Base-by-base conservation (phyloP, 2,113 vertebrate species). In the Rhegmatorhina hoffmannsi region DNA sequence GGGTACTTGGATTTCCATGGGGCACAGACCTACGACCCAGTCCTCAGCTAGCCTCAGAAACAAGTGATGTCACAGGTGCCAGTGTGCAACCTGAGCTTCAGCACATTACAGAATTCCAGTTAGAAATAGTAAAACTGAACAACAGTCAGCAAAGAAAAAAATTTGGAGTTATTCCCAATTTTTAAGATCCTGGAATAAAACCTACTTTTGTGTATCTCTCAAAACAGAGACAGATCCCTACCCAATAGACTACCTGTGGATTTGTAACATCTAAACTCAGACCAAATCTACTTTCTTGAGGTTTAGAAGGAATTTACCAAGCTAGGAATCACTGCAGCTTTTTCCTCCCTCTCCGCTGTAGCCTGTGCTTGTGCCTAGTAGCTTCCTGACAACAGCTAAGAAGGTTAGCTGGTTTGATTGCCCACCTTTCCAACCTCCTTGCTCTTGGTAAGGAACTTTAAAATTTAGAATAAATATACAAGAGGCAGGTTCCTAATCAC, bases 181-280 rank as follows among this genome's bases (percentile, higher is more conserved):
- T 6, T 10, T 53, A 26, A 86, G 55, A 80, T 50, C 17, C 63
- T 50, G 36, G 17, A 69, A 53, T 26, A 75, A 91, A 84, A 36
- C 11, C 40, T 38, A 52, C 10, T 66, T 92, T 34, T 28, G 19
- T 28, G 36, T 9, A 34, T 16, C 3, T 24, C 79, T 66, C 33
- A 58, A 34, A 92, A 58, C 17, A 73, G n/a, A 89, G 20, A 72
- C 13, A 64, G n/a, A 43, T 6, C 33, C 24, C 26, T 69, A 63
- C 10, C 34, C 3, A 8, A 55, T 0, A 81, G 64, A 81, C 16
- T 59, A 29, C 29, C 21, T 34, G n/a, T 0, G 0, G 28, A 67
- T 21, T 43, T 70, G 16, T 38, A 36, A 34, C 1, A 21, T 40
- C 44, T 69, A 28, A 85, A 78, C 38, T 67, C 31, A 26, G 18